Evolutionary conservation across 2,888 invertebrate species (phyloP).

Genomic region (Eupithecia abbreviata): DNA sequence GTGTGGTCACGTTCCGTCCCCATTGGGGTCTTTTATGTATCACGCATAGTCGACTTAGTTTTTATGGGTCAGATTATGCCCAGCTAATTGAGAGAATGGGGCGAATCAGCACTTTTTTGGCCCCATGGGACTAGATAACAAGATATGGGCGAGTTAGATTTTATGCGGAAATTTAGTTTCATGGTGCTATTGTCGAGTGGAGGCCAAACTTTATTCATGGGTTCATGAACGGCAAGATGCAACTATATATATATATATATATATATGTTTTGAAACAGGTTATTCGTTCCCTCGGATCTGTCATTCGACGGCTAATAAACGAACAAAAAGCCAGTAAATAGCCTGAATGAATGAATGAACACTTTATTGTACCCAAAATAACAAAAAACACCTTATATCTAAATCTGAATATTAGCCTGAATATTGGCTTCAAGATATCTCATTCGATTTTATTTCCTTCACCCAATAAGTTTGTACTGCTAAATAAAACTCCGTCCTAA

Average conservation of each 20-base stretch:
- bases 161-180: conserved; percentile 29
- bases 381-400: no score
- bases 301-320: background rate
- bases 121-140: conserved; percentile 30
- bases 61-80: conserved; percentile 53
- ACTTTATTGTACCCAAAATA: no score
- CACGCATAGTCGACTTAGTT: conserved; percentile 48
- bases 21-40: conserved; percentile 46
- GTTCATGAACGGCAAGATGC: background rate
- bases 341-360: background rate
- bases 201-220: background rate
- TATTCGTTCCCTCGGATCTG: background rate
- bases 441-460: conserved; percentile 6
- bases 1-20: conserved; percentile 43
- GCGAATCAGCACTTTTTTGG: conserved; percentile 45
- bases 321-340: background rate
- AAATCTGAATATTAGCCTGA: background rate
- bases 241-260: no score
- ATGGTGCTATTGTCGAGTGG: conserved; percentile 7
- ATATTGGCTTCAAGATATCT: background rate
- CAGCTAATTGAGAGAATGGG: conserved; percentile 48
- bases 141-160: conserved; percentile 28
- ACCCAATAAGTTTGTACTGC: background rate
- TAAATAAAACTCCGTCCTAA: conserved; percentile 12
- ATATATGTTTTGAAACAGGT: background rate